Evolutionary conservation across 1,140 invertebrate genomes (phyloP).

Genomic region (Colletes gigas): DNA sequence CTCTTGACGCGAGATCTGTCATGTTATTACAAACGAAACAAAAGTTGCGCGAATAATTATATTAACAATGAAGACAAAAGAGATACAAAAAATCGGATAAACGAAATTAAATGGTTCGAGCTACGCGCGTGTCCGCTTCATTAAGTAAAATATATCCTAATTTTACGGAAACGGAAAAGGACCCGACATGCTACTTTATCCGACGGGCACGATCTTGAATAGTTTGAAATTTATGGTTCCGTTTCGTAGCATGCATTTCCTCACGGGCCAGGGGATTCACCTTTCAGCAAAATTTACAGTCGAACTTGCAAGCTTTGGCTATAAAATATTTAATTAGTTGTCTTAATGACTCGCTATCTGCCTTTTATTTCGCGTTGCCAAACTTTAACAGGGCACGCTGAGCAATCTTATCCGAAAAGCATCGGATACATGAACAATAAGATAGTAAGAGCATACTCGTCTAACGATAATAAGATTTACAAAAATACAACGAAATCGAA

Average conservation of each 20-base stretch:
- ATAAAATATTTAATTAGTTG: conserved; percentile 70
- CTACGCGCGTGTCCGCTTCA: not conserved
- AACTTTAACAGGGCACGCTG: conserved; percentile 45
- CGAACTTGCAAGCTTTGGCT: conserved; percentile 51
- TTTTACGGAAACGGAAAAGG: not conserved
- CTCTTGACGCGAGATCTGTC: too few species aligned
- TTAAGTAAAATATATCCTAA: not conserved
- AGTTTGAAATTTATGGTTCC: conserved; percentile 66
- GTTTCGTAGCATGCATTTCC: conserved; percentile 48
- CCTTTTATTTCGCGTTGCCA: conserved; percentile 36
- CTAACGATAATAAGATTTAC: not conserved
- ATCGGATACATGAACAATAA: not conserved
- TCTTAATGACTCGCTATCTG: conserved; percentile 57
- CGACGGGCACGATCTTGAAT: conserved; percentile 23
- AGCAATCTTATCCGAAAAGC: not conserved
- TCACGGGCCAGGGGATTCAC: conserved; percentile 34
- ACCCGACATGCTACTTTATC: conserved; percentile 17
- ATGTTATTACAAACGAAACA: too few species aligned
- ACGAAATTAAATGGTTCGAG: not conserved
- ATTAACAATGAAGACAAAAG: not conserved
- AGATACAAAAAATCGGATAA: not conserved
- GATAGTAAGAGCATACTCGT: not conserved
- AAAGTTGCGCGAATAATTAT: not conserved
- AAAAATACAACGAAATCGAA: not conserved
- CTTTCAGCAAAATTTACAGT: conserved; percentile 60